Base-by-base conservation (phyloP, 2,888 invertebrate species). In the Lithophane ornitopus region DNA sequence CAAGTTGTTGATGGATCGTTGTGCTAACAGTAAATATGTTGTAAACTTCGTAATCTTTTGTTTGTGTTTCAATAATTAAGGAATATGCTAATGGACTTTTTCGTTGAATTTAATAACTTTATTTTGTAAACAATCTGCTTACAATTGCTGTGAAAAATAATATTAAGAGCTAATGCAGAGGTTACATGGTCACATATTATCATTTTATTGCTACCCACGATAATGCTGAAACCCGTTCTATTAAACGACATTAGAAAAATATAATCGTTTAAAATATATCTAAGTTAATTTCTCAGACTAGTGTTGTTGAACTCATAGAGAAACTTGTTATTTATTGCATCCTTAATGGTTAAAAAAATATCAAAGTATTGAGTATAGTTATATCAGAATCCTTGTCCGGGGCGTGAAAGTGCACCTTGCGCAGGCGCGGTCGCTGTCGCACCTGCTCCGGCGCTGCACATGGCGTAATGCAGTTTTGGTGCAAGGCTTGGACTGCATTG, bases 371-470 rank as follows among this genome's bases (percentile, higher is more conserved):
- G 46, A 58, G 68, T 72, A 26, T 85, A 79, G 84, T 82, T 81
- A 80, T 89, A 86, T 87, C 83, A 87, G 89, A 93, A 92, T 92
- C 92, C 91, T 93, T 91, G 87, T 89, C 87, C 80, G 87, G 87
- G 87, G 89, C 89, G 93, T 90, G 94, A 95, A 95, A 94, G 93
- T 92, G 92, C 95, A 95, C 93, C 94, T 95, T 94, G 94, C 93
- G 89, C 87, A 87, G 90, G 88, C 89, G 89, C 89, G 88, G 84
- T 34, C 19, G 34, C 84, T 87, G 89, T 90, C 87, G 92, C 96
- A 95, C 95, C 96, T 96, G 96, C 93, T 87, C 91, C 91, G 93
- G 93, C 92, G 90, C 90, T 91, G 91, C 95, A 95, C 91, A 94
- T 96, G 95, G 92, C 94, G 94, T 94, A 94, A 94, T 93, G 91